phyloP scores from a whole-genome alignment of 2,797 vertebrate genomes.

The Hydrocynus forskahlii region DNA sequence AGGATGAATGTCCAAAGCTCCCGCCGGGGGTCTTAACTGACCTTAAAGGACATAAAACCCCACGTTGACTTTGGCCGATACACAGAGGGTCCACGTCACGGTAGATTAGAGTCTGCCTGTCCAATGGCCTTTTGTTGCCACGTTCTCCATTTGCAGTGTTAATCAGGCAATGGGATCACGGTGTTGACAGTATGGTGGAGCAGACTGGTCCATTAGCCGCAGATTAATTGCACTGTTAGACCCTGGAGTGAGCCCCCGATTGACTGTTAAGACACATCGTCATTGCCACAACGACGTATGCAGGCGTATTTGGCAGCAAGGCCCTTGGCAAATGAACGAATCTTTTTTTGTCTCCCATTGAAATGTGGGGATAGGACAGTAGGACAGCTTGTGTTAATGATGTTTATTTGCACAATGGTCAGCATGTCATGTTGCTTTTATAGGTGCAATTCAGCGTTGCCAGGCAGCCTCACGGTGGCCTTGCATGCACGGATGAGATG shows the following conservation, averaged over 20 bases:
- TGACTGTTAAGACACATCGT: slow-evolving; percentile 49
- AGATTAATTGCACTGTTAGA: slow-evolving; percentile 66
- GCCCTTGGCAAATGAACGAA: slow-evolving; percentile 51
- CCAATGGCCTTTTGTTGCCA: slow-evolving; percentile 64
- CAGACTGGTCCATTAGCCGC: slow-evolving; percentile 62
- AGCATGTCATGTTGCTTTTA: slow-evolving; percentile 38
- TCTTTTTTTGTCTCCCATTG: slow-evolving; percentile 54
- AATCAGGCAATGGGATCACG: slow-evolving; percentile 72
- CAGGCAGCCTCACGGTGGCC: slow-evolving; percentile 28
- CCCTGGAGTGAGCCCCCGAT: slow-evolving; percentile 43
- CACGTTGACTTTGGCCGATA: slow-evolving; percentile 37
- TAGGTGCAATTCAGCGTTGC: slow-evolving; percentile 22
- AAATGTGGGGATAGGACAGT: slow-evolving; percentile 52
- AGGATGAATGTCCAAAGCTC: slow-evolving; percentile 41
- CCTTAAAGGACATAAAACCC: slow-evolving; percentile 53
- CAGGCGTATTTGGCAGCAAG: slow-evolving; percentile 1
- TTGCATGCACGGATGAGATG: not conserved
- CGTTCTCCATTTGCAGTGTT: slow-evolving; percentile 70
- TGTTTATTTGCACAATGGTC: slow-evolving; percentile 44
- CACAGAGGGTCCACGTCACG: slow-evolving; percentile 64
- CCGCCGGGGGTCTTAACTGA: slow-evolving; percentile 56
- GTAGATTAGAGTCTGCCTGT: slow-evolving; percentile 71
- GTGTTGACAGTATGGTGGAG: slow-evolving; percentile 61
- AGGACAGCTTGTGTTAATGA: slow-evolving; percentile 63
- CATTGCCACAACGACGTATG: slow-evolving; percentile 41